These are phyloP conservation scores for Anoncus sp. DNA, from an alignment of 2,888 invertebrate species.

Conservation along the genomic window DNA sequence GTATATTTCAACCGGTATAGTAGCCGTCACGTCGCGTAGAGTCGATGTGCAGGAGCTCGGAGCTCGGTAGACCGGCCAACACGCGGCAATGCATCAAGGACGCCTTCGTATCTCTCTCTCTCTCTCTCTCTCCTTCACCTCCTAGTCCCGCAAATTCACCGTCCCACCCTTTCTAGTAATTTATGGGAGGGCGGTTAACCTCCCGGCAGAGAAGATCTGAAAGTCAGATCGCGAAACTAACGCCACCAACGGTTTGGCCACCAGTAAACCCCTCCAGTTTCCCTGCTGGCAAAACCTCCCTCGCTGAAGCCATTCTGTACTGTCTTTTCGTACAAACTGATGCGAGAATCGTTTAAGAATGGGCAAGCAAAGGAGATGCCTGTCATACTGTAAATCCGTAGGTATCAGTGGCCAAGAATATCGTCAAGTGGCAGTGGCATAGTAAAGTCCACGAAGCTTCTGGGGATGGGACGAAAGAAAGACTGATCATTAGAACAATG, in stretches of 20 bases:
- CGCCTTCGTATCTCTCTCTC: conserved; percentile 36
- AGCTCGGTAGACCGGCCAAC: conserved; percentile 73
- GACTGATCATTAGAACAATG: not conserved
- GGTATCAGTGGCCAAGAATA: not conserved
- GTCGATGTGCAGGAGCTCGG: conserved; percentile 65
- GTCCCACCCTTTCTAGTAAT: conserved; percentile 70
- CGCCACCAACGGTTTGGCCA: conserved; percentile 30
- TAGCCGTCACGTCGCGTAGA: conserved; percentile 51
- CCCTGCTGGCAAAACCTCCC: conserved; percentile 16
- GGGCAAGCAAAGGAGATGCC: not conserved
- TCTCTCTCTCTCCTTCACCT: conserved; percentile 18
- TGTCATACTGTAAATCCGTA: conserved; percentile 12
- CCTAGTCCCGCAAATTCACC: conserved; percentile 19
- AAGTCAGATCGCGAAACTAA: conserved; percentile 76
- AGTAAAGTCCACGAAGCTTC: not conserved
- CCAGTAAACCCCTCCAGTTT: conserved; percentile 8
- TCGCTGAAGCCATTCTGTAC: conserved; percentile 9
- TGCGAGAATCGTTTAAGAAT: conserved; percentile 11
- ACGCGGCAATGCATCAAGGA: conserved; percentile 77
- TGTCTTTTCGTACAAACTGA: conserved; percentile 26
- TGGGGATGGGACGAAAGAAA: too few relatives aligned
- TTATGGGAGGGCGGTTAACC: conserved; percentile 78
- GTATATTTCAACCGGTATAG: conserved; percentile 45
- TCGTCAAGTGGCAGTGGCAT: not conserved
- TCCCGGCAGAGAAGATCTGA: conserved; percentile 74